Evolutionary conservation across 1,140 invertebrate species (phyloP).

Genomic region (Stegodyphus dumicola): DNA sequence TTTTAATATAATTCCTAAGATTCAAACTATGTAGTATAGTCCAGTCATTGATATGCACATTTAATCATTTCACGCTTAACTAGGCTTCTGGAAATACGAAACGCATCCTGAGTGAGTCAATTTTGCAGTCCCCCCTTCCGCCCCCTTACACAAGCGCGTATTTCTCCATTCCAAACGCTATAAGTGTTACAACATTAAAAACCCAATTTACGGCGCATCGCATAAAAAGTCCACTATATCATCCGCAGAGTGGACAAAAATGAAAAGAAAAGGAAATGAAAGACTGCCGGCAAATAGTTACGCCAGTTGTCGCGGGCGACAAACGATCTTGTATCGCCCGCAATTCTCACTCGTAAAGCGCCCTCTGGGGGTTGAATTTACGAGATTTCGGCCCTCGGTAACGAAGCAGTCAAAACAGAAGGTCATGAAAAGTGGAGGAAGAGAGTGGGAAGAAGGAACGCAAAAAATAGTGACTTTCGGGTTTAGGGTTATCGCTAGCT

Average conservation of each 20-base stretch:
- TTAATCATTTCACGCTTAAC: no score
- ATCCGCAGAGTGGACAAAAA: background rate
- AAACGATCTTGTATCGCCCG: constrained; percentile 48
- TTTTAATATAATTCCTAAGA: no score
- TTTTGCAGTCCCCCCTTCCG: no score
- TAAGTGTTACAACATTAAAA: background rate
- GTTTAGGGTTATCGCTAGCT: constrained; percentile 45
- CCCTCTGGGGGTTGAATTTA: constrained; percentile 28
- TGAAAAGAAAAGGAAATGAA: background rate
- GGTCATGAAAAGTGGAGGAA: constrained; percentile 26
- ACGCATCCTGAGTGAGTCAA: no score
- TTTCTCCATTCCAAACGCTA: no score
- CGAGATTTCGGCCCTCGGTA: background rate
- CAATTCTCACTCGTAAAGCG: constrained; percentile 36
- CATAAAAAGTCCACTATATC: background rate
- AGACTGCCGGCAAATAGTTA: constrained; percentile 12
- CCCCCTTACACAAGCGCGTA: no score
- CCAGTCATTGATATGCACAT: no score
- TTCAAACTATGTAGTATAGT: no score
- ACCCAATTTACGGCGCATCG: no score
- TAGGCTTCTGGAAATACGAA: no score
- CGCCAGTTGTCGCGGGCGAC: constrained; percentile 47
- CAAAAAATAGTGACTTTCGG: constrained; percentile 6
- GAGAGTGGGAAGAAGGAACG: background rate
- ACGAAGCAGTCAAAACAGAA: constrained; percentile 55